These are phyloP conservation scores for Lacerta viridis DNA, from an alignment of 2,797 vertebrate species.

Conservation along the genomic window DNA sequence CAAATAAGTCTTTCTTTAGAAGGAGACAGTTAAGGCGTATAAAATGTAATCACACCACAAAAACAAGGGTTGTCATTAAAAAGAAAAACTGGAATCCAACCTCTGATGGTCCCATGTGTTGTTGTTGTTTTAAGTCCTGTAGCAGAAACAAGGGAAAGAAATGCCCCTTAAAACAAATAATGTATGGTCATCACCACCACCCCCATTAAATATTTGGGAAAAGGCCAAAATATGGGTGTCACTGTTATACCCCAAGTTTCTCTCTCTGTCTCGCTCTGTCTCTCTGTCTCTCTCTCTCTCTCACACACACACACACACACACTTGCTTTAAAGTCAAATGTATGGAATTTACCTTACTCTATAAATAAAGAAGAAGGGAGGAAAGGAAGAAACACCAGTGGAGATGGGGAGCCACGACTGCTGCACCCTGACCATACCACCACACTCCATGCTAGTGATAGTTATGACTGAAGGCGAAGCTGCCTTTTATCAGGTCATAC, in stretches of 20 bases:
- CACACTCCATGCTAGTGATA: not conserved
- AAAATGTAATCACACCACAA: conserved; percentile 1
- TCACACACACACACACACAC: not conserved
- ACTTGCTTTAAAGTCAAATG: not conserved
- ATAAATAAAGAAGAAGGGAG: not conserved
- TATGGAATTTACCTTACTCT: not conserved
- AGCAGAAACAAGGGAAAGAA: not conserved
- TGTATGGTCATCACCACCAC: not conserved
- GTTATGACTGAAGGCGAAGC: not conserved
- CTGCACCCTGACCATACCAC: not conserved
- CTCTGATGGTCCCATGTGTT: not conserved
- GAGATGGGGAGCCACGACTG: not conserved
- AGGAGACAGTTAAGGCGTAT: not conserved
- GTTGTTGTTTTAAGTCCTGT: not conserved
- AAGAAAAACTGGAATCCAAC: not conserved
- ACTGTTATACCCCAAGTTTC: not conserved
- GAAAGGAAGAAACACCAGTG: not conserved
- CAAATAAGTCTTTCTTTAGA: conserved; percentile 9
- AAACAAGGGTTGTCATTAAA: conserved; percentile 30
- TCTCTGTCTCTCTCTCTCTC: too few relatives aligned
- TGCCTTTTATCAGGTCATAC: not conserved
- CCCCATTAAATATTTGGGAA: not conserved
- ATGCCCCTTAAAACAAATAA: not conserved
- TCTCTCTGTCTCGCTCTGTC: not conserved
- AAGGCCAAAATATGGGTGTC: not conserved